Evolutionary conservation across 2,113 vertebrate genomes (phyloP).

Genomic region (Pteropus alecto): DNA sequence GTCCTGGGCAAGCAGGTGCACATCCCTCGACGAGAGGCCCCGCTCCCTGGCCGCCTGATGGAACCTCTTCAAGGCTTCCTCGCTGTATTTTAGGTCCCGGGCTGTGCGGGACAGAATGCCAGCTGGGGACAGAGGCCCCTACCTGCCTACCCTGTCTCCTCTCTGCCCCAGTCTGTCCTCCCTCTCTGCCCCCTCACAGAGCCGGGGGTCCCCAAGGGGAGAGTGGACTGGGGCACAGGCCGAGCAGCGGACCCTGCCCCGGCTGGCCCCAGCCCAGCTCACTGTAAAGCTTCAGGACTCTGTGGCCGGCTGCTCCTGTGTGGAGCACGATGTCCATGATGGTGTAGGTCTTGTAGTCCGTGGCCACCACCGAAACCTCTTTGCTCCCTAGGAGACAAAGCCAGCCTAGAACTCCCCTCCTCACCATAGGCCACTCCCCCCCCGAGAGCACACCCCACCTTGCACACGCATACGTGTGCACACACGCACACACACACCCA

Average conservation of each 20-base stretch:
- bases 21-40: fast-evolving
- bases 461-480: no score
- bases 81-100: fast-evolving
- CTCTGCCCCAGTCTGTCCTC: no score
- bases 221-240: fast-evolving
- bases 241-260: not conserved
- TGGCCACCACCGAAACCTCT: not conserved
- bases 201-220: not conserved
- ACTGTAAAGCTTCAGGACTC: conserved; percentile 5
- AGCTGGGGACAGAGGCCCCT: no score
- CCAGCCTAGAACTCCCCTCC: not conserved
- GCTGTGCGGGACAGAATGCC: not conserved
- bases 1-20: not conserved
- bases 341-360: not conserved
- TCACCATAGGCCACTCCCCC: fast-evolving
- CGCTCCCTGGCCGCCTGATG: not conserved
- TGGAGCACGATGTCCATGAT: not conserved
- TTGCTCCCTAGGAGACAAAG: not conserved
- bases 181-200: not conserved
- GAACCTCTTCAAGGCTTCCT: not conserved
- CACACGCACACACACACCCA: no score
- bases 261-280: not conserved
- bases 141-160: no score
- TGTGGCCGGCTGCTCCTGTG: fast-evolving
- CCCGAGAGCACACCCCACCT: not conserved